Evolutionary conservation across 2,888 invertebrate species (phyloP).

Genomic region (Pediacus dermestoides): DNA sequence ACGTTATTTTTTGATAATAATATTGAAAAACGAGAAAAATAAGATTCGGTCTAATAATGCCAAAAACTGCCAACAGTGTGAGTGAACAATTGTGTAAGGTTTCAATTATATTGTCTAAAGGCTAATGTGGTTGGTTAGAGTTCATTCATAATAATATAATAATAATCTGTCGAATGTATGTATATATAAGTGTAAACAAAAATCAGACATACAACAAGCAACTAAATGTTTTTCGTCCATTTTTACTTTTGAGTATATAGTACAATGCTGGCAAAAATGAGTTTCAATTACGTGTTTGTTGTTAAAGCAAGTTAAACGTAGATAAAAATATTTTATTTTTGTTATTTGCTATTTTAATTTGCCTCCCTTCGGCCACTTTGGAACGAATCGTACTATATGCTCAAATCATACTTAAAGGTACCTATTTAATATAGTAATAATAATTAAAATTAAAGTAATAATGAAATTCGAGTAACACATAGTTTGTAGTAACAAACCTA

Average conservation of each 20-base stretch:
- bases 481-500: slow-evolving; percentile 17
- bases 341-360: slow-evolving; percentile 24
- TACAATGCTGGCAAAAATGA: slow-evolving; percentile 32
- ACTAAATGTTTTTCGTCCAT: slow-evolving; percentile 50
- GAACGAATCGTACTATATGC: slow-evolving; percentile 44
- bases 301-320: no score
- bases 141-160: slow-evolving; percentile 31
- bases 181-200: slow-evolving; percentile 36
- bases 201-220: slow-evolving; percentile 39
- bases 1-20: slow-evolving; percentile 28
- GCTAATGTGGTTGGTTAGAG: slow-evolving; percentile 14
- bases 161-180: slow-evolving; percentile 30
- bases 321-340: slow-evolving; percentile 16
- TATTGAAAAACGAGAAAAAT: slow-evolving; percentile 21
- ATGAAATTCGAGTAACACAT: slow-evolving; percentile 31
- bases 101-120: no score
- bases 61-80: slow-evolving; percentile 48
- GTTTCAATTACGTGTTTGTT: no score
- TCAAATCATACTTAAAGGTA: slow-evolving; percentile 46
- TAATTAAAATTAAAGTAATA: slow-evolving; percentile 40
- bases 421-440: slow-evolving; percentile 45
- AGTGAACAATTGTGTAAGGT: slow-evolving; percentile 36
- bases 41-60: slow-evolving; percentile 45
- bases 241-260: slow-evolving; percentile 46
- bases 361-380: slow-evolving; percentile 18